phyloP scores from a whole-genome alignment of 2,113 vertebrate species.

The Narcine bancroftii region DNA sequence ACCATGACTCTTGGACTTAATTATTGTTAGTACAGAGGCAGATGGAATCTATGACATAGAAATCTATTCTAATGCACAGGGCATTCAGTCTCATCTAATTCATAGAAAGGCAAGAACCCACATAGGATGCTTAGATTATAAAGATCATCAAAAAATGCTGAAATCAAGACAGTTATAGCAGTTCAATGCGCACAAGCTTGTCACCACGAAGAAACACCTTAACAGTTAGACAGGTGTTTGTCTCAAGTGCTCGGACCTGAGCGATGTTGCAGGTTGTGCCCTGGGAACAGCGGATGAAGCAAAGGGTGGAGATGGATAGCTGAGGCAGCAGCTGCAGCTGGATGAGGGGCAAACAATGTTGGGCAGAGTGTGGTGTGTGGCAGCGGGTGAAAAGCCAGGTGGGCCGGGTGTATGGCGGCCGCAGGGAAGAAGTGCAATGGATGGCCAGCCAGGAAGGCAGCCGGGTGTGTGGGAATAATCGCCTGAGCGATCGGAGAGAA shows the following conservation, averaged over 20 bases:
- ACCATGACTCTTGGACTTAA: slow-evolving; percentile 7
- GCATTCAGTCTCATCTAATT: not conserved
- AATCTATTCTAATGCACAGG: slow-evolving; percentile 14
- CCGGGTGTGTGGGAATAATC: slow-evolving; percentile 57
- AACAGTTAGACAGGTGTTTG: not conserved
- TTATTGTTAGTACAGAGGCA: slow-evolving; percentile 24
- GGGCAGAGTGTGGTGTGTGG: slow-evolving; percentile 58
- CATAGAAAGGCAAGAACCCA: not conserved
- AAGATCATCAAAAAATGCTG: not conserved
- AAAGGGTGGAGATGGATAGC: slow-evolving; percentile 61
- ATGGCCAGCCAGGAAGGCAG: slow-evolving; percentile 55
- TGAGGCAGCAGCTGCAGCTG: slow-evolving; percentile 52
- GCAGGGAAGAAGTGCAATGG: slow-evolving; percentile 56
- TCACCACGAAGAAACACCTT: not conserved
- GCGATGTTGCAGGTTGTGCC: slow-evolving; percentile 60
- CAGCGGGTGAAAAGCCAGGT: slow-evolving; percentile 60
- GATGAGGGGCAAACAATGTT: slow-evolving; percentile 58
- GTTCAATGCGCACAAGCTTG: not conserved
- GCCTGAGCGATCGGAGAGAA: slow-evolving; percentile 54
- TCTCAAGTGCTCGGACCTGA: slow-evolving; percentile 51
- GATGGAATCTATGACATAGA: slow-evolving; percentile 18
- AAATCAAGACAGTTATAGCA: not conserved
- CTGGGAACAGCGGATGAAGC: slow-evolving; percentile 61
- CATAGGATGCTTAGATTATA: not conserved
- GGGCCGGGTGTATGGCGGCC: slow-evolving; percentile 56